Base-by-base conservation (phyloP, 2,113 vertebrate genomes). In the Cheilinus undulatus region DNA sequence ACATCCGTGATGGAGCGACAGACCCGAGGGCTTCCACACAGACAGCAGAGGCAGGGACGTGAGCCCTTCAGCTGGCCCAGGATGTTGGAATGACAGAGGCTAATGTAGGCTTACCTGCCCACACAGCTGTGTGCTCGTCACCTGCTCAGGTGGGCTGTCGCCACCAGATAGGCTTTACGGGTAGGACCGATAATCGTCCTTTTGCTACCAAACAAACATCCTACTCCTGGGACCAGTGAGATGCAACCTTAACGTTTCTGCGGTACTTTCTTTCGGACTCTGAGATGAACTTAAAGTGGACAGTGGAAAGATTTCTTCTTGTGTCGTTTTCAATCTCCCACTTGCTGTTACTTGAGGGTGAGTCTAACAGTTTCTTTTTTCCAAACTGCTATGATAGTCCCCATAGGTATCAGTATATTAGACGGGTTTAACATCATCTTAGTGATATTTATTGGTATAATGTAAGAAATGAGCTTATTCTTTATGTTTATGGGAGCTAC, bases 211-310 rank as follows among this genome's bases (percentile, higher is more conserved):
- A 8, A 78, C 76, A 30, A n/a, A 73, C 54, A 58, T 7, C 57
- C 51, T 73, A 76, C 87, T 83, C 80, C 68, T 74, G 61, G 82
- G 83, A 76, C 78, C 60, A 61, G 0, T 86, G 96, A 95, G 89
- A 98, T 97, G 96, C 89, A 87, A 84, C 94, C 89, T 62, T 95
- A 93, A 92, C 89, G 86, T 89, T 80, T 86, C 91, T 88, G 76
- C 83, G 76, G 70, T 85, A 92, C 91, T 74, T 87, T 79, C 82
- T 65, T 80, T 91, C 85, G 92, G 92, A 93, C 93, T 85, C 90
- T 97, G 97, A 97, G 94, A 99, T 99, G 98, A 97, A 95, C 92
- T 90, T 95, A 91, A 94, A 92, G 93, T 93, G 93, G 93, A 95
- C 93, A 86, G 84, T 95, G 91, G 95, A 94, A 94, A 95, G 95